Conservation (phyloP, 2,888 invertebrate species). For the Macrophya annulata region DNA sequence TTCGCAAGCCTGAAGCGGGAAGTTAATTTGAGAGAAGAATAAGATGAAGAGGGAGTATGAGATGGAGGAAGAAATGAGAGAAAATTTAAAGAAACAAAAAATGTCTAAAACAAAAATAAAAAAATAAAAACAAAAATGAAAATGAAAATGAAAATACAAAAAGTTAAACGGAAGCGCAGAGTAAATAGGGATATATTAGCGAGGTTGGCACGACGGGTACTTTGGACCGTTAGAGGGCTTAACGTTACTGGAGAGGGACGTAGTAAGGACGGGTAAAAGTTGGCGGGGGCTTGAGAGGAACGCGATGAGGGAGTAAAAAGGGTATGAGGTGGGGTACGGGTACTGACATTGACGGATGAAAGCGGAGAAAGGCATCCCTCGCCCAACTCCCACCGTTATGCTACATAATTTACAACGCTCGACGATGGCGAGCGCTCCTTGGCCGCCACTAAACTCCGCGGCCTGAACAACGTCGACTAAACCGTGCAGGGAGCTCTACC, state of each 20-base stretch:
- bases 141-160: conserved; percentile 18
- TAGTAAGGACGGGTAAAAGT: conserved; percentile 28
- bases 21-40: conserved; percentile 28
- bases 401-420: conserved; percentile 74
- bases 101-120: not conserved
- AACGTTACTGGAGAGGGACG: conserved; percentile 16
- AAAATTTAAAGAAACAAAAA: not conserved
- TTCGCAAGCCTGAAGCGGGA: not conserved
- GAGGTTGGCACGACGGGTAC: conserved; percentile 65
- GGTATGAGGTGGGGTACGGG: conserved; percentile 60
- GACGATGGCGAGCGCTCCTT: conserved; percentile 57
- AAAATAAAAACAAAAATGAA: not conserved
- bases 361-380: conserved; percentile 71
- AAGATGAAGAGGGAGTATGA: not conserved
- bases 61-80: not conserved
- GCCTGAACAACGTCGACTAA: not conserved
- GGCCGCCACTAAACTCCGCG: conserved; percentile 38
- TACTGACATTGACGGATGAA: conserved; percentile 76
- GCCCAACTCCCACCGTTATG: conserved; percentile 68
- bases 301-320: conserved; percentile 40
- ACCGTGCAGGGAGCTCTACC: conserved; percentile 3
- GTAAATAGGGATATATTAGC: conserved; percentile 69
- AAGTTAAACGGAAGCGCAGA: conserved; percentile 63
- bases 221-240: conserved; percentile 57
- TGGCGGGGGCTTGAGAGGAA: conserved; percentile 8